Evolutionary conservation across 2,888 invertebrate species (phyloP).

Genomic region (Eupithecia exiguata): DNA sequence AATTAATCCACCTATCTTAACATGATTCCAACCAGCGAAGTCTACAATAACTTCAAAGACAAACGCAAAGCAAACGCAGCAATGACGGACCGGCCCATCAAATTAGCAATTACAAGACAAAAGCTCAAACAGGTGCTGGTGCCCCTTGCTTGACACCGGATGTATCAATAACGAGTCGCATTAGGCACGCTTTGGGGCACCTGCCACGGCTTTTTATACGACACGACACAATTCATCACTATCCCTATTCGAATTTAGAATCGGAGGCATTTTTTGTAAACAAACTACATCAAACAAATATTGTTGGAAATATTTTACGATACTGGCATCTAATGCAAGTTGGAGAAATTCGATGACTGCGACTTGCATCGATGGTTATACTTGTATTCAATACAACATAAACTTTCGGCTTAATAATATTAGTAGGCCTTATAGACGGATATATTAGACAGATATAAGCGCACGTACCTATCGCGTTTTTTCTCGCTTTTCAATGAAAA

Average conservation of each 20-base stretch:
- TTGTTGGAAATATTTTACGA: not conserved
- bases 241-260: not conserved
- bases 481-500: no score
- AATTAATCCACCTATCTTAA: not conserved
- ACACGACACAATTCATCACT: conserved; percentile 10
- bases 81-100: conserved; percentile 21
- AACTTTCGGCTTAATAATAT: no score
- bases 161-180: conserved; percentile 42
- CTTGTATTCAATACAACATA: no score
- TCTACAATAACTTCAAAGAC: not conserved
- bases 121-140: conserved; percentile 33
- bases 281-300: not conserved
- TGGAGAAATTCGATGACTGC: no score
- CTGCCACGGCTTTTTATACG: conserved; percentile 18
- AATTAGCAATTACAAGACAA: conserved; percentile 33
- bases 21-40: no score
- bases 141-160: conserved; percentile 32
- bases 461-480: no score
- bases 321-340: no score
- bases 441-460: no score
- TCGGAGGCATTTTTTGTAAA: not conserved
- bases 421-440: no score
- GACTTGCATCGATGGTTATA: no score
- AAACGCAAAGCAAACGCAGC: not conserved
- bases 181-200: conserved; percentile 37